A percentile compares a stretch with the other conserved stretches of the same genome.
These are phyloP conservation scores for Lonchura striata DNA, from an alignment of 2,113 vertebrate species.

Conservation along the genomic window DNA sequence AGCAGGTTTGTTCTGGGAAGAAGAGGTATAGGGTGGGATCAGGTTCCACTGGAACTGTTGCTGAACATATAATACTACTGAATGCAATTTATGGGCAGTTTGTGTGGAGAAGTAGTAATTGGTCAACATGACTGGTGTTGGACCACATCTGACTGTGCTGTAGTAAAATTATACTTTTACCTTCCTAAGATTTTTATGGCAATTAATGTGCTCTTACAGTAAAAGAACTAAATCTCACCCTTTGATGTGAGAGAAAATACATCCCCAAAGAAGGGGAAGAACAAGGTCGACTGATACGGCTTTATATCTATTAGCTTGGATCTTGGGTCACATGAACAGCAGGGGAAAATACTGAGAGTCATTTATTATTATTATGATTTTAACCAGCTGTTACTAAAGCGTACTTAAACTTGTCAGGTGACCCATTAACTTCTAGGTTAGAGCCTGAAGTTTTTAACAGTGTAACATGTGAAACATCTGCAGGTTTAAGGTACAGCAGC, in stretches of 20 bases:
- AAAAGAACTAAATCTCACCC: background rate
- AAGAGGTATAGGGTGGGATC: background rate
- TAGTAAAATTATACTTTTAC: background rate
- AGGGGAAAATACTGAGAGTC: background rate
- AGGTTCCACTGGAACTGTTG: background rate
- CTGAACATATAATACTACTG: background rate
- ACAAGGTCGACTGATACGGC: background rate
- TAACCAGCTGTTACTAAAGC: slow-evolving; percentile 2
- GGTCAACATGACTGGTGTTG: background rate
- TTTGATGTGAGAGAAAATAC: background rate
- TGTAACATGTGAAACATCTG: background rate
- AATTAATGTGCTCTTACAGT: background rate
- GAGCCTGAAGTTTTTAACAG: background rate
- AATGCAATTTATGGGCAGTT: background rate
- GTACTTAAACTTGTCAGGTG: background rate
- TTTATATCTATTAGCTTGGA: background rate
- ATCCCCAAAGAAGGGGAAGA: background rate
- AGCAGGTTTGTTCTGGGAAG: background rate
- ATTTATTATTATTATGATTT: slow-evolving; percentile 24
- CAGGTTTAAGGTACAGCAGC: background rate
- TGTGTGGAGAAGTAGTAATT: background rate
- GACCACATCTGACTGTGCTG: background rate
- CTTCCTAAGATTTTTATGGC: background rate
- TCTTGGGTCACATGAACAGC: background rate
- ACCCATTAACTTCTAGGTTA: background rate